Base-by-base conservation (phyloP, 2,797 vertebrate genomes). In the Spheniscus humboldti region DNA sequence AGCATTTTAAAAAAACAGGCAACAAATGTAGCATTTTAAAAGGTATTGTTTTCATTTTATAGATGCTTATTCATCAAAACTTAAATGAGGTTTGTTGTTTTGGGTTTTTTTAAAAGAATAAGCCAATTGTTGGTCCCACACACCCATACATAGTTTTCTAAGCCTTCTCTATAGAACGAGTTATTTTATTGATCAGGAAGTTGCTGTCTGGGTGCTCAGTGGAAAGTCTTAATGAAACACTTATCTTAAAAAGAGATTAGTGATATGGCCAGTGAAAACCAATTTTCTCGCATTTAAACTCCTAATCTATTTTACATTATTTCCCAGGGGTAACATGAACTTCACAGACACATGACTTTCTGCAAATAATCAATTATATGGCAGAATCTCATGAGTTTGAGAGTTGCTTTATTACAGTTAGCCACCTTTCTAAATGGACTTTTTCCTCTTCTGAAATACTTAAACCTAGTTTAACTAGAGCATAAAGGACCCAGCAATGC, bases 221-320 rank as follows among this genome's bases (percentile, higher is more conserved):
- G 94, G 96, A 97, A 98, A 98, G 96, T 90, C 98, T 97, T 97
- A 98, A 98, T 96, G 95, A 98, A 98, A 98, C 98, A 98, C 92
- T 98, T 98, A 97, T 98, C 98, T 98, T 97, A 98, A 96, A 97
- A 98, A 98, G 94, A 98, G 98, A 98, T 98, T 98, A 98, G 98
- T 98, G 98, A 98, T 98, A 97, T 85, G 95, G 97, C 94, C 92
- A 97, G 96, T 96, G 97, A 98, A 99, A 99, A 98, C 95, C 97
- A 98, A 98, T 98, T 98, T 98, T 98, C 97, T 96, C 94, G 77
- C 96, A 97, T 98, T 99, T 98, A 98, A 98, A 99, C 97, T 98
- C 98, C 95, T 99, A 98, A 98, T 98, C 97, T 98, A 98, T 98
- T 99, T 99, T 98, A 98, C 97, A 98, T 98, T 98, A 98, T 99